phyloP scores from a whole-genome alignment of 37 sponge, comb jelly and placozoan species.

The Halichondria panicea region DNA sequence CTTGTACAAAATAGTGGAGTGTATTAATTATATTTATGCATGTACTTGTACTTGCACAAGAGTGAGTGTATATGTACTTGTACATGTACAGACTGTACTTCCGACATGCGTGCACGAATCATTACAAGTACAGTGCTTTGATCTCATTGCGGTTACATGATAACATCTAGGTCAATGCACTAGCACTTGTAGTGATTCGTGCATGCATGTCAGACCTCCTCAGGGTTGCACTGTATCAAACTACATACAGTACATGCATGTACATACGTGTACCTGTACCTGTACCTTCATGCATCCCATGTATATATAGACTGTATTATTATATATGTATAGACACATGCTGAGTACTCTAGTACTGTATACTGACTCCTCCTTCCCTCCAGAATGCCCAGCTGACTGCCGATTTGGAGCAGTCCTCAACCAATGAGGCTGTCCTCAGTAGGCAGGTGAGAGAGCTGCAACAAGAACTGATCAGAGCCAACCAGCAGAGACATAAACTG shows the following conservation, averaged over 20 bases:
- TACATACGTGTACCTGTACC: too few species aligned
- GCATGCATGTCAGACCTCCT: too few species aligned
- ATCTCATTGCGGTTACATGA: too few species aligned
- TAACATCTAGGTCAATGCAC: too few species aligned
- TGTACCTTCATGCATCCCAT: too few species aligned
- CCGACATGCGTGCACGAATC: too few species aligned
- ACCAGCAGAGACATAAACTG: constrained; percentile 48
- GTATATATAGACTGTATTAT: too few species aligned
- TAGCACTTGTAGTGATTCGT: too few species aligned
- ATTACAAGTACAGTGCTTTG: too few species aligned
- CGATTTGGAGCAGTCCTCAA: constrained; percentile 21
- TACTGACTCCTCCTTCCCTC: background rate
- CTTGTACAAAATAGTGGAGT: background rate
- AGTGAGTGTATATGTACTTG: background rate
- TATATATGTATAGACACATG: background rate
- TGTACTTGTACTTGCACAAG: background rate
- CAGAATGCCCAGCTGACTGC: constrained; percentile 27
- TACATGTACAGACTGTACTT: background rate
- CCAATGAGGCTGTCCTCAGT: background rate
- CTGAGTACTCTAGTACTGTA: background rate
- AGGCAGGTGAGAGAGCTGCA: constrained; percentile 24
- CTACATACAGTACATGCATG: too few species aligned
- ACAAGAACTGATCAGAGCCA: constrained; percentile 18
- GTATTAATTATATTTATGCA: background rate
- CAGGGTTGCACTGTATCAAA: too few species aligned